These are phyloP conservation scores for Eubucco bourcierii DNA, from an alignment of 2,113 vertebrate genomes.

Conservation along the genomic window DNA sequence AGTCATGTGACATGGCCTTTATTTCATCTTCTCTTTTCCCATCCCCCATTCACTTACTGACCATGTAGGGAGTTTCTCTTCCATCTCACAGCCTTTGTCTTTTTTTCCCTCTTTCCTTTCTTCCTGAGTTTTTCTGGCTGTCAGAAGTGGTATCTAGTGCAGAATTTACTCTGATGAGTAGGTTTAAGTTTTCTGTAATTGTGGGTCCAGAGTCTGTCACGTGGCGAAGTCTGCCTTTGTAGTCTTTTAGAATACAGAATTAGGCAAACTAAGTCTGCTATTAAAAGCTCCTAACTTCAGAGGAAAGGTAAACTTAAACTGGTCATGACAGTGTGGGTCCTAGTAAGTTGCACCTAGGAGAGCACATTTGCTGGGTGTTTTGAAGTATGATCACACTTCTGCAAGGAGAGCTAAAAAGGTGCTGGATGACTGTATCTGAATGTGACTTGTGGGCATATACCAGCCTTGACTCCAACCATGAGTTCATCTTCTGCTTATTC, in stretches of 20 bases:
- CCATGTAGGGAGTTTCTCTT: neutral
- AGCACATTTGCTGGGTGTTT: neutral
- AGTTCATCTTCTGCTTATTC: neutral
- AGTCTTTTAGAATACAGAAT: neutral
- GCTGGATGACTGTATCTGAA: neutral
- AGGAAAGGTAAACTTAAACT: neutral
- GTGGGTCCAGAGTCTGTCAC: neutral
- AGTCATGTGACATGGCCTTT: slow-evolving; percentile 8
- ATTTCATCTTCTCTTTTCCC: neutral
- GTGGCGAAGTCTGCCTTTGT: neutral
- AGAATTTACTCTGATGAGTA: neutral
- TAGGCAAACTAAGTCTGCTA: neutral
- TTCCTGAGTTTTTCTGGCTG: neutral
- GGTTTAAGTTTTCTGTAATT: neutral
- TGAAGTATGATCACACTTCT: neutral
- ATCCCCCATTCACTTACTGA: neutral
- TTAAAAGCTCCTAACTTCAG: neutral
- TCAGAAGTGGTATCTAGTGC: neutral
- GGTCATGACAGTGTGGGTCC: neutral
- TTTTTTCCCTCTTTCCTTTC: neutral
- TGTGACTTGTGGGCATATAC: neutral
- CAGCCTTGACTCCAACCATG: neutral
- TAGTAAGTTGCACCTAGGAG: neutral
- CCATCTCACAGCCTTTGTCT: neutral
- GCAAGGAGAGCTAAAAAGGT: neutral